Percentiles rank a stretch among this genome's conserved stretches.
Conservation (phyloP, 2,888 invertebrate genomes). For the Tenthredo amoena region DNA sequence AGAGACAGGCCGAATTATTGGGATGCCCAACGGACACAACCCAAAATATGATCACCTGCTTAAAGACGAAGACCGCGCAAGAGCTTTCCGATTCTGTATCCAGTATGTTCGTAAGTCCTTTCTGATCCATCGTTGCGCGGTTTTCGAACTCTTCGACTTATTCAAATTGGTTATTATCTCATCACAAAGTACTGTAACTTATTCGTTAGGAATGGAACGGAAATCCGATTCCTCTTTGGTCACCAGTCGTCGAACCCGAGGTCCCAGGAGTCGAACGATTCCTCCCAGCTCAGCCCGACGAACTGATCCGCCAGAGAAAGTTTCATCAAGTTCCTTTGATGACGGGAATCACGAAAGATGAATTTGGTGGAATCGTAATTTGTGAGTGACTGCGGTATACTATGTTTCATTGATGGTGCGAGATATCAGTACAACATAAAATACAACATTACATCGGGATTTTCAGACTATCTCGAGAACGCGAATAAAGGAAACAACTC, state of each 20-base stretch:
- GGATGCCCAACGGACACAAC: slow-evolving; percentile 81
- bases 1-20: slow-evolving; percentile 82
- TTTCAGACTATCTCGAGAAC: slow-evolving; percentile 57
- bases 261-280: slow-evolving; percentile 84
- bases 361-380: slow-evolving; percentile 83
- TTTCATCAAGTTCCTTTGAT: slow-evolving; percentile 84
- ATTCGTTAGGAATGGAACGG: slow-evolving; percentile 79
- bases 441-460: neutral
- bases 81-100: slow-evolving; percentile 62
- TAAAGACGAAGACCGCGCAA: slow-evolving; percentile 78
- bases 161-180: neutral
- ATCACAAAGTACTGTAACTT: neutral
- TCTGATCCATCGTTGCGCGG: neutral
- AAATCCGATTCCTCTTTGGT: slow-evolving; percentile 81
- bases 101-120: slow-evolving; percentile 64
- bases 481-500: slow-evolving; percentile 77
- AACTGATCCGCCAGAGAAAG: slow-evolving; percentile 80
- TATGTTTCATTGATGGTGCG: neutral
- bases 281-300: slow-evolving; percentile 82
- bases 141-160: neutral
- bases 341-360: slow-evolving; percentile 84
- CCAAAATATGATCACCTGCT: slow-evolving; percentile 81
- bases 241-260: slow-evolving; percentile 84
- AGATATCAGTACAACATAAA: neutral
- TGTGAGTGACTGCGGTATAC: slow-evolving; percentile 78